phyloP scores from a whole-genome alignment of 2,113 vertebrate species.

The Brachyistius frenatus region DNA sequence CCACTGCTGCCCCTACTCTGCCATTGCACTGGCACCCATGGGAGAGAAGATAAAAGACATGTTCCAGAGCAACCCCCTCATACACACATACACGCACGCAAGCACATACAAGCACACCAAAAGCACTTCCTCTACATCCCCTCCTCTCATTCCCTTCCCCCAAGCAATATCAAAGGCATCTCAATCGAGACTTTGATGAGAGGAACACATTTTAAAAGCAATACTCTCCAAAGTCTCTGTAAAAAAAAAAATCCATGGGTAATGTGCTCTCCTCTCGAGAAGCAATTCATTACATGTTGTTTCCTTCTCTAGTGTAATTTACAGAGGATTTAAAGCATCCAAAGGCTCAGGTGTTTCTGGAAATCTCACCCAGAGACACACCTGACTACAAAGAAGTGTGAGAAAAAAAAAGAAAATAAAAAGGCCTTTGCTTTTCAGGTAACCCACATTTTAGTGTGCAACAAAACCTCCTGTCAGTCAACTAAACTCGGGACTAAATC shows the following conservation, averaged over 20 bases:
- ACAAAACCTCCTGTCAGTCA: neutral
- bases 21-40: slow-evolving; percentile 80
- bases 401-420: neutral
- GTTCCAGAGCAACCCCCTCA: slow-evolving; percentile 71
- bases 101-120: slow-evolving; percentile 55
- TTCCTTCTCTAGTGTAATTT: slow-evolving; percentile 38
- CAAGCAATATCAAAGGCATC: slow-evolving; percentile 78
- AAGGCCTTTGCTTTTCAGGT: neutral
- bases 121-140: slow-evolving; percentile 67
- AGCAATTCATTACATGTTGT: slow-evolving; percentile 55
- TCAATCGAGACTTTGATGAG: slow-evolving; percentile 81
- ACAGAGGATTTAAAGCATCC: slow-evolving; percentile 33
- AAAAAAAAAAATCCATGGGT: slow-evolving; percentile 45
- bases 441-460: slow-evolving; percentile 6
- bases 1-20: slow-evolving; percentile 73
- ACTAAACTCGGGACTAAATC: slow-evolving; percentile 10
- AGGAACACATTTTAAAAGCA: slow-evolving; percentile 75
- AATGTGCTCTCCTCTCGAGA: slow-evolving; percentile 39
- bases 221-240: slow-evolving; percentile 64
- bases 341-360: slow-evolving; percentile 38
- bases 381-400: neutral
- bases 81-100: slow-evolving; percentile 30
- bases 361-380: neutral
- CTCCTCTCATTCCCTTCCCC: slow-evolving; percentile 66
- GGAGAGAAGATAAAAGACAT: slow-evolving; percentile 84